Evolutionary conservation across 2,113 vertebrate species (phyloP).

Genomic region (Clarias batrachus): DNA sequence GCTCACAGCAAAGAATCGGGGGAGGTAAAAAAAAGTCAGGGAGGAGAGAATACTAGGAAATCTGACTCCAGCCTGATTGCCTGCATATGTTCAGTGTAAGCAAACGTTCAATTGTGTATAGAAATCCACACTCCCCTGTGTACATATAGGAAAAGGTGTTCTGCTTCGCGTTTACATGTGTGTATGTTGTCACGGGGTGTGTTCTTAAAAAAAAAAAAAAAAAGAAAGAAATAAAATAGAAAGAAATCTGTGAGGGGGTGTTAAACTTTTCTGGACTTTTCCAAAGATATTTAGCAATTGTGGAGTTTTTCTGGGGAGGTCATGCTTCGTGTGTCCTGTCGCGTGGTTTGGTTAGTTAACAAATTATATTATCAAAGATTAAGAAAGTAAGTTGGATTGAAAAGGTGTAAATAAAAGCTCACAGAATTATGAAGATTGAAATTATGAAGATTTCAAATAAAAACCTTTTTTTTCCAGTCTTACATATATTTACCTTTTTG

Average conservation of each 20-base stretch:
- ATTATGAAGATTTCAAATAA: background rate
- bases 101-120: slow-evolving; percentile 7
- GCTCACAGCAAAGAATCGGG: slow-evolving; percentile 64
- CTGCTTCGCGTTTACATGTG: background rate
- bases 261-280: background rate
- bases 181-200: background rate
- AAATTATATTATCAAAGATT: no score
- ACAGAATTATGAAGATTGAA: background rate
- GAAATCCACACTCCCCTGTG: slow-evolving; percentile 9
- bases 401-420: background rate
- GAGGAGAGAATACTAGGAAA: slow-evolving; percentile 74
- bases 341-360: background rate
- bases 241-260: background rate
- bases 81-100: slow-evolving; percentile 41
- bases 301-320: background rate
- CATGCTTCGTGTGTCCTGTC: background rate
- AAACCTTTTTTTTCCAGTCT: background rate
- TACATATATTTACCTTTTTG: background rate
- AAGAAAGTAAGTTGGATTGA: background rate
- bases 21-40: slow-evolving; percentile 67
- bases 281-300: background rate
- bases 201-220: background rate
- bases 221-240: background rate
- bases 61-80: slow-evolving; percentile 68
- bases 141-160: slow-evolving; percentile 6